These are phyloP conservation scores for Steinernema feltiae DNA, from an alignment of 1,140 invertebrate genomes.

Conservation along the genomic window DNA sequence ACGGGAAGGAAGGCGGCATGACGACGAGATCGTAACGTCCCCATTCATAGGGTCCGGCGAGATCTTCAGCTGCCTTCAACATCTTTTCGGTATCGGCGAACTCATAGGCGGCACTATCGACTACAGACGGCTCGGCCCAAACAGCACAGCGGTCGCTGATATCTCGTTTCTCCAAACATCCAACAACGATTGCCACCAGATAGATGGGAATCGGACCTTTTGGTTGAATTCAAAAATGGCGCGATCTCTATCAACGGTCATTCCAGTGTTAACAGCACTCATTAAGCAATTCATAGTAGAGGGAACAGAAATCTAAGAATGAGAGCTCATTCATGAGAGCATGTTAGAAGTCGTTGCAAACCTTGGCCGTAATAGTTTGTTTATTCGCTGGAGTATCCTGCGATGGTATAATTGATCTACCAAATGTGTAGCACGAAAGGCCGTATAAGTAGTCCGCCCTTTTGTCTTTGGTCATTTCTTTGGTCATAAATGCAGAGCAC, in stretches of 20 bases:
- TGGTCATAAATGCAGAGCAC: constrained; percentile 80
- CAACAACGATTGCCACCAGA: constrained; percentile 77
- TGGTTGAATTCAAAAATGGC: constrained; percentile 71
- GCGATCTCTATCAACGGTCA: too few species aligned
- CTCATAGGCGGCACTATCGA: constrained; percentile 68
- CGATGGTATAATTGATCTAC: constrained; percentile 71
- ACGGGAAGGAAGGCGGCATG: constrained; percentile 84
- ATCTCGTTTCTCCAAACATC: constrained; percentile 68
- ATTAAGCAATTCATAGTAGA: too few species aligned
- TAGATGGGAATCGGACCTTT: constrained; percentile 59
- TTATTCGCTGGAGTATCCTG: constrained; percentile 87
- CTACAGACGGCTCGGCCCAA: constrained; percentile 79
- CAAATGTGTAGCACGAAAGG: constrained; percentile 64
- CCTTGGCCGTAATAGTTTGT: constrained; percentile 73
- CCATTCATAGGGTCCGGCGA: constrained; percentile 62
- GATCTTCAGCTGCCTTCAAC: constrained; percentile 72
- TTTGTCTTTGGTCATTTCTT: constrained; percentile 79
- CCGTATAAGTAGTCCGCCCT: constrained; percentile 54
- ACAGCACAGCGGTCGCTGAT: constrained; percentile 69
- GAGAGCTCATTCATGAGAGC: not conserved
- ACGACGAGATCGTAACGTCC: constrained; percentile 74
- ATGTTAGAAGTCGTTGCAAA: constrained; percentile 58
- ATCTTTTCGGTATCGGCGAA: constrained; percentile 70
- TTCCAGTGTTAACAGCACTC: too few species aligned
- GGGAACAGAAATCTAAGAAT: not conserved